Evolutionary conservation across 2,797 vertebrate species (phyloP), one percentile per base, ranked within the genome.

Genomic region (Cirrhinus molitorella): DNA sequence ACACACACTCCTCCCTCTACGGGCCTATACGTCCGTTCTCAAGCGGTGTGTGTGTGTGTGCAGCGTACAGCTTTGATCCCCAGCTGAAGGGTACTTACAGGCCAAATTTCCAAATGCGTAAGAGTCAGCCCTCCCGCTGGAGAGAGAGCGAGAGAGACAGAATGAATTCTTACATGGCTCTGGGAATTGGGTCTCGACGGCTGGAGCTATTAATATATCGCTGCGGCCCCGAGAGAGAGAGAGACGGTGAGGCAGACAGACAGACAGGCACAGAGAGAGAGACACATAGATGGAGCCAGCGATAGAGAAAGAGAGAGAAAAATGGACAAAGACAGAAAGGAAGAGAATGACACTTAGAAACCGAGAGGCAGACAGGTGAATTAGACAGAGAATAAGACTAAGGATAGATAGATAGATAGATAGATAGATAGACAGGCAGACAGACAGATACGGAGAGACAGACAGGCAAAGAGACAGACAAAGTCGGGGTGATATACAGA

Each of bases 41-140:
- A 83, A 55, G 70, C 67, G 7, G 47, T 76, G 53, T 74, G 61
- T 78, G 68, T 37, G 81, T 55, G 78, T 57, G 77, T 37, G 81
- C 73, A 66, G 79, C 63, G 75, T 82, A 57, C 85, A 79, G 92
- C 94, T 95, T 95, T 94, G 93, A 94, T 93, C 92, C 90, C 87
- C 91, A 88, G 91, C 92, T 94, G 93, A 94, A 94, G 94, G 93
- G 93, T 94, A 95, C 95, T 96, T 94, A 95, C 94, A 95, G 95
- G 94, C 95, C 94, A 96, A 95, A 95, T 96, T 95, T 96, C 95
- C 96, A 92, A 93, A 94, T 93, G 95, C 93, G 91, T 94, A 94
- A 93, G 94, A 91, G 90, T 94, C 95, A 94, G 94, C 94, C 92
- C 95, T 95, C 95, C 95, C 95, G 93, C 95, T 96, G 93, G 92